Percentiles rank a stretch among this genome's conserved stretches.
Evolutionary conservation across 1,140 invertebrate species (phyloP).

Genomic region (Maconellicoccus hirsutus): DNA sequence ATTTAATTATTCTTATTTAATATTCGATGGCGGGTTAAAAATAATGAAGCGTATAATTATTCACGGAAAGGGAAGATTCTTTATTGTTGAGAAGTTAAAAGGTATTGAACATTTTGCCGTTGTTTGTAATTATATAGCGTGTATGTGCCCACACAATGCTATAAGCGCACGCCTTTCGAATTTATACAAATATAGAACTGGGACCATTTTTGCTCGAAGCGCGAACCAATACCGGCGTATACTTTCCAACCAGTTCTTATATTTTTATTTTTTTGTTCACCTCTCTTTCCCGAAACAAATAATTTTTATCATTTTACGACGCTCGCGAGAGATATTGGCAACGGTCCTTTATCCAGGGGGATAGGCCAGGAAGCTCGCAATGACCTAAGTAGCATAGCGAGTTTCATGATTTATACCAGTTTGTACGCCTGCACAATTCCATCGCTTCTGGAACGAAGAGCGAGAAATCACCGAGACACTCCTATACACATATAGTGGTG

Average conservation of each 20-base stretch:
- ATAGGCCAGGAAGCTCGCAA: not conserved
- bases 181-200: conserved; percentile 11
- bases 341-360: not conserved
- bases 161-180: conserved; percentile 17
- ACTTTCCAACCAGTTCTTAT: conserved; percentile 8
- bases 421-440: conserved; percentile 7
- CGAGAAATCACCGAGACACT: conserved; percentile 1
- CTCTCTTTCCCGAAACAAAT: not conserved
- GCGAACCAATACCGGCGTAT: not conserved
- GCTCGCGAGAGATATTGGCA: not conserved
- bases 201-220: conserved; percentile 10
- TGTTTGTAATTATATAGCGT: not conserved
- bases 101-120: not conserved
- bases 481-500: not conserved
- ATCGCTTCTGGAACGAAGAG: conserved; percentile 4
- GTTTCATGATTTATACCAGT: conserved; percentile 2
- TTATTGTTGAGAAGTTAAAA: not conserved
- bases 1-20: conserved; percentile 10
- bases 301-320: not conserved
- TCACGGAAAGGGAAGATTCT: not conserved
- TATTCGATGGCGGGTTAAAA: not conserved
- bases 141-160: conserved; percentile 13
- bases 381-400: not conserved
- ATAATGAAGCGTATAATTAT: conserved; percentile 9
- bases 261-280: no score